A percentile compares a stretch with the other conserved stretches of the same genome.
These are phyloP conservation scores for Invenusta paracnida DNA, from an alignment of 2,888 invertebrate species.

Conservation along the genomic window DNA sequence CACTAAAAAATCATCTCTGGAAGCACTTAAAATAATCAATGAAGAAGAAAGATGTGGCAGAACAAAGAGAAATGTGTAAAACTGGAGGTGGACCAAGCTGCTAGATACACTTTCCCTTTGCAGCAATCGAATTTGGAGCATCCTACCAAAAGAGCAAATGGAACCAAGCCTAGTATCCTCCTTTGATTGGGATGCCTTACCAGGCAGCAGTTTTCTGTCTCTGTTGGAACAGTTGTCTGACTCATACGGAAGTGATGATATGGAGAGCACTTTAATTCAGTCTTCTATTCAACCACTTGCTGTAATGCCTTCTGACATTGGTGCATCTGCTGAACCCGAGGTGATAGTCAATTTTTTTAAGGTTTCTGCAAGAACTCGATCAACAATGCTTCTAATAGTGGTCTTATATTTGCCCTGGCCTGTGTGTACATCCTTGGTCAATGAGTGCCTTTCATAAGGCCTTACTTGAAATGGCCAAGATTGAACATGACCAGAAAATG, in stretches of 20 bases:
- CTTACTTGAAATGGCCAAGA: neutral
- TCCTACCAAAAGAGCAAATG: neutral
- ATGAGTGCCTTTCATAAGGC: neutral
- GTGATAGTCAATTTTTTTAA: neutral
- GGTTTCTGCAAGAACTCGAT: neutral
- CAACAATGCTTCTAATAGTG: neutral
- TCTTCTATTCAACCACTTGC: neutral
- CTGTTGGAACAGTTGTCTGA: too few species aligned
- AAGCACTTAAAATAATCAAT: neutral
- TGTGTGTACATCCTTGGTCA: neutral
- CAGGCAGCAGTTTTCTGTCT: neutral
- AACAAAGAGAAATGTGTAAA: neutral
- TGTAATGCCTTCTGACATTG: neutral
- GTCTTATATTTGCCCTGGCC: neutral
- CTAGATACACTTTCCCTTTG: neutral
- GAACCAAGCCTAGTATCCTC: neutral
- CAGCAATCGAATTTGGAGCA: neutral
- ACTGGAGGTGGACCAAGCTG: neutral
- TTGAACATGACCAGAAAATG: neutral
- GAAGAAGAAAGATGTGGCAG: neutral
- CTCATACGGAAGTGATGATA: neutral
- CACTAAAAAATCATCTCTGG: neutral
- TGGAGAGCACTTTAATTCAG: neutral
- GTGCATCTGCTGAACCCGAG: neutral
- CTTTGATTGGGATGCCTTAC: neutral